Percentiles rank a stretch among this genome's conserved stretches.
These are phyloP conservation scores for Chiroxiphia lanceolata DNA, from an alignment of 2,797 vertebrate genomes.

Conservation along the genomic window DNA sequence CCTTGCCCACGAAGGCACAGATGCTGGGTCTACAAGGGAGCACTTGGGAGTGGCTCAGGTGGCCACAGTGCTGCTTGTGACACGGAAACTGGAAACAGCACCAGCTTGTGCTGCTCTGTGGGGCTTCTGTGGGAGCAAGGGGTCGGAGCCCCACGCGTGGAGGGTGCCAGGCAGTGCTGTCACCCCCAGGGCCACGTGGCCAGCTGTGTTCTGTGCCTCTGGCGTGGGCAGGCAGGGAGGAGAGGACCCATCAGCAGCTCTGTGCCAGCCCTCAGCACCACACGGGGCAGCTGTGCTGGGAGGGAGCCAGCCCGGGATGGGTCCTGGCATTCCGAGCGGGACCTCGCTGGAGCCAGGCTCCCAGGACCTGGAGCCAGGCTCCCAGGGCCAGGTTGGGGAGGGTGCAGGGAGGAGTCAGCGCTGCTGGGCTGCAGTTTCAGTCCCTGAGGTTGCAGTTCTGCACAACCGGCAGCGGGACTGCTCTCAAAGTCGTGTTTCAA, in stretches of 20 bases:
- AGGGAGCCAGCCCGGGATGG: neutral
- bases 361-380: neutral
- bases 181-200: neutral
- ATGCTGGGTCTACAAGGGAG: neutral
- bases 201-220: neutral
- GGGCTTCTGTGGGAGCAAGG: neutral
- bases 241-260: neutral
- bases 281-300: neutral
- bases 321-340: neutral
- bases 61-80: neutral
- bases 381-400: neutral
- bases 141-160: rapidly evolving
- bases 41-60: neutral
- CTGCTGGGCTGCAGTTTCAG: neutral
- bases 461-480: neutral
- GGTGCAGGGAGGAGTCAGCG: neutral
- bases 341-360: neutral
- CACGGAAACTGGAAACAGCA: neutral
- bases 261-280: neutral
- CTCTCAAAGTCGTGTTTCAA: neutral
- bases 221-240: neutral
- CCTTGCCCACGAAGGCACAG: neutral
- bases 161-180: neutral
- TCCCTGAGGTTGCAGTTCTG: neutral
- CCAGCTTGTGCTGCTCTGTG: neutral